phyloP scores from a whole-genome alignment of 2,888 invertebrate genomes.

The Aphidoletes aphidimyza region DNA sequence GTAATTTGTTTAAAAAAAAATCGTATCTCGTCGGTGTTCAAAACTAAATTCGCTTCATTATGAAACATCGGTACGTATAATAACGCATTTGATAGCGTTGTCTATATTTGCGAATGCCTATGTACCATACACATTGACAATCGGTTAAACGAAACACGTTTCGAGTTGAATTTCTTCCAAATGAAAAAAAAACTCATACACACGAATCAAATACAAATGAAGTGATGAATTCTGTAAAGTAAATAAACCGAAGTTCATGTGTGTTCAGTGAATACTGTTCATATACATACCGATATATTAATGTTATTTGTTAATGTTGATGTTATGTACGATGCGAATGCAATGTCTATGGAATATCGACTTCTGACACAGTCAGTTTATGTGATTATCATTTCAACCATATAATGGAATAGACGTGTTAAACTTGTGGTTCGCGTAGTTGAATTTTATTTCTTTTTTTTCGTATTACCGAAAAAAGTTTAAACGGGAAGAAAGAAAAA shows the following conservation, averaged over 20 bases:
- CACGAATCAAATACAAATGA: not conserved
- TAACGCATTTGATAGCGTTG: not conserved
- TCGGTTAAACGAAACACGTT: conserved; percentile 4
- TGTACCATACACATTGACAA: not conserved
- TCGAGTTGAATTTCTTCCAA: not conserved
- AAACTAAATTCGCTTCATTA: not conserved
- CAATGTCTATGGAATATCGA: conserved; percentile 35
- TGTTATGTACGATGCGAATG: not conserved
- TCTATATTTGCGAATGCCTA: not conserved
- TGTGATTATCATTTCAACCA: conserved; percentile 24
- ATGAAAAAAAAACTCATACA: not conserved
- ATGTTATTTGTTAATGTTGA: not conserved
- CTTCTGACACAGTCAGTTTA: conserved; percentile 15
- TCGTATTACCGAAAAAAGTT: not conserved
- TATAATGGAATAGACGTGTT: conserved; percentile 52
- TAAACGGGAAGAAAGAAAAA: not conserved
- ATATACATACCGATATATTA: not conserved
- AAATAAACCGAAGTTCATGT: conserved; percentile 40
- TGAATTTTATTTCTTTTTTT: conserved; percentile 3
- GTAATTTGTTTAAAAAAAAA: not conserved
- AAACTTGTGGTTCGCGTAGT: not conserved
- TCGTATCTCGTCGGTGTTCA: no score
- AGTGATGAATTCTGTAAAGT: not conserved
- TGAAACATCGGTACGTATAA: not conserved
- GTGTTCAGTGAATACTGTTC: not conserved